Conservation (phyloP, 2,888 invertebrate genomes). For the Hydraecia micacea region DNA sequence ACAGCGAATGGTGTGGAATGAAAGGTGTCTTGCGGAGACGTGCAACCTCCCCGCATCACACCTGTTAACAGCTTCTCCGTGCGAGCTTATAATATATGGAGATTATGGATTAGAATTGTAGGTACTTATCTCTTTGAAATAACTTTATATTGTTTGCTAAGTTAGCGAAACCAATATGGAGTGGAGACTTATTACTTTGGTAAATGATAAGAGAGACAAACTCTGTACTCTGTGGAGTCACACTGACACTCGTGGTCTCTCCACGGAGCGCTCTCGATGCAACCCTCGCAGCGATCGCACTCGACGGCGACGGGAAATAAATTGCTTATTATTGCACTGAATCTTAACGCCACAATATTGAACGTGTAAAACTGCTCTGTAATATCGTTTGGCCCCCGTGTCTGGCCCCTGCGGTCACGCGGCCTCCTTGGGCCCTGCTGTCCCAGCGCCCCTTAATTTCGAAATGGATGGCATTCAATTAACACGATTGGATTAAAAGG, state of each 20-base stretch:
- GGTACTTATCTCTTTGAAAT: not conserved
- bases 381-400: conserved; percentile 20
- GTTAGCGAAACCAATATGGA: not conserved
- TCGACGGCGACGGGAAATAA: conserved; percentile 54
- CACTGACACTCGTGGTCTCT: too few species aligned
- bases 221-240: too few species aligned
- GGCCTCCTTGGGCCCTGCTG: not conserved
- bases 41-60: not conserved
- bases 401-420: not conserved
- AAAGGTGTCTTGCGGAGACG: not conserved
- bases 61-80: too few species aligned
- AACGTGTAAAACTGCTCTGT: conserved; percentile 30
- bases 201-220: not conserved
- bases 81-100: not conserved
- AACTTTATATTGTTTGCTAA: not conserved
- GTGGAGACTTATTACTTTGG: not conserved
- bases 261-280: not conserved
- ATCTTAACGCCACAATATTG: conserved; percentile 46
- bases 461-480: conserved; percentile 73
- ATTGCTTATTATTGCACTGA: conserved; percentile 61
- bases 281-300: conserved; percentile 22
- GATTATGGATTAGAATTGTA: not conserved
- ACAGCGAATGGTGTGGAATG: conserved; percentile 9
- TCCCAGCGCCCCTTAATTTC: conserved; percentile 67
- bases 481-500: conserved; percentile 66